phyloP scores from a whole-genome alignment of 2,113 vertebrate genomes.

The Leucopternis melanops region DNA sequence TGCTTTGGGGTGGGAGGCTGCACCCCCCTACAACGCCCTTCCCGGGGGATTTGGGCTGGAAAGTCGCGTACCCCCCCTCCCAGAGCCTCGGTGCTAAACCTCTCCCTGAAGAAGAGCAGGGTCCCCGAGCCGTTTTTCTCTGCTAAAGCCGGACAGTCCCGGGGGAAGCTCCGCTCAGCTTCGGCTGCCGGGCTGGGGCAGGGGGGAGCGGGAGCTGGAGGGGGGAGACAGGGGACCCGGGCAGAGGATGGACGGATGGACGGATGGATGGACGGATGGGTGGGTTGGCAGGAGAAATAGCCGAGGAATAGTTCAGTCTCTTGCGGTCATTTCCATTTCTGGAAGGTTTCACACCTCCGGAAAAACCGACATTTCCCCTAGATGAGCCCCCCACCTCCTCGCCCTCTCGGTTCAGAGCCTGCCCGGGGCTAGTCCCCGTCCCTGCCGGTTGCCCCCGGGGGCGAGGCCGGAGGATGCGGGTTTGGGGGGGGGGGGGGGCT shows the following conservation, averaged over 20 bases:
- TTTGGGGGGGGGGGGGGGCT: not conserved
- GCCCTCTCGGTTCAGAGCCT: not conserved
- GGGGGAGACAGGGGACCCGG: too few relatives aligned
- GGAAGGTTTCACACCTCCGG: not conserved
- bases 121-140: not conserved
- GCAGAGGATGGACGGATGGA: not conserved
- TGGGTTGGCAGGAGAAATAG: not conserved
- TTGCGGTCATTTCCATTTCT: not conserved
- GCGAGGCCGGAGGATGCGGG: too few relatives aligned
- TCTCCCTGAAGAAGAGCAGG: not conserved
- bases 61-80: not conserved
- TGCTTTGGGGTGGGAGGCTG: not conserved
- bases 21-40: not conserved
- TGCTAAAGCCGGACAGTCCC: not conserved
- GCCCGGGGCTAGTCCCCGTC: not conserved
- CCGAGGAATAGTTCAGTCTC: not conserved
- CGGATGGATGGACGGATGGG: too few relatives aligned
- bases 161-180: not conserved
- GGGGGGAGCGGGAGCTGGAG: too few relatives aligned
- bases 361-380: not conserved
- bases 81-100: not conserved
- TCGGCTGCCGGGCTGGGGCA: not conserved
- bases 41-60: not conserved
- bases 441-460: not conserved
- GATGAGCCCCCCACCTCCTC: not conserved